A percentile compares a stretch with the other conserved stretches of the same genome.
Evolutionary conservation across 2,113 vertebrate genomes (phyloP).

Genomic region (Narcine bancroftii): DNA sequence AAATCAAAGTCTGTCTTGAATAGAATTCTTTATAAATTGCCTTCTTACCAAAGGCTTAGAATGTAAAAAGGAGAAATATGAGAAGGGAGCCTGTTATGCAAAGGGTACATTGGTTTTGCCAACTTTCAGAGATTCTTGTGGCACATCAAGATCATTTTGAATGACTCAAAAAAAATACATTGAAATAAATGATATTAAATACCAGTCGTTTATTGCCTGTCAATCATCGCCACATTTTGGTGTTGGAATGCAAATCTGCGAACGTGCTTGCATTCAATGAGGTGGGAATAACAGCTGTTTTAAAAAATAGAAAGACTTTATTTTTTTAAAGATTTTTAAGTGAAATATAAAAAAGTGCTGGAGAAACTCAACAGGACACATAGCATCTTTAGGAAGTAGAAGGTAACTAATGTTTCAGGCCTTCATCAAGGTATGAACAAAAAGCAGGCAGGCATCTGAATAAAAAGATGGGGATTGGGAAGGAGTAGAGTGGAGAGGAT

Average conservation of each 20-base stretch:
- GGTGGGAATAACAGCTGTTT: background rate
- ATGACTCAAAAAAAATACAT: background rate
- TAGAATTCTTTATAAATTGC: conserved; percentile 15
- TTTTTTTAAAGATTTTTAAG: too few species aligned
- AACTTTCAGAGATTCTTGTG: background rate
- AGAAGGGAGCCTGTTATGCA: background rate
- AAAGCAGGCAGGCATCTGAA: too few species aligned
- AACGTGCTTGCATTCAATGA: background rate
- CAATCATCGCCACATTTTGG: background rate
- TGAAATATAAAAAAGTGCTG: too few species aligned
- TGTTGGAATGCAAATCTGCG: background rate
- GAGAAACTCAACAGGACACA: too few species aligned
- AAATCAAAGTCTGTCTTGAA: conserved; percentile 8
- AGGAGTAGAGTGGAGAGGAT: too few species aligned
- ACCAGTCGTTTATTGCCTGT: background rate
- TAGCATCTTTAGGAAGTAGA: too few species aligned
- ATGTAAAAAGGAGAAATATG: background rate
- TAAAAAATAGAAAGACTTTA: too few species aligned
- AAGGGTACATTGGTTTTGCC: background rate
- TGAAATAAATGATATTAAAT: background rate
- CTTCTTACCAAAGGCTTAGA: background rate
- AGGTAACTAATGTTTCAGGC: too few species aligned
- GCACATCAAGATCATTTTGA: background rate
- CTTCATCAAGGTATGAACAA: too few species aligned
- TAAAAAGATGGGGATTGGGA: too few species aligned